These are phyloP conservation scores for Alloscopus bannaensis DNA, from an alignment of 2,888 invertebrate genomes.

Conservation along the genomic window DNA sequence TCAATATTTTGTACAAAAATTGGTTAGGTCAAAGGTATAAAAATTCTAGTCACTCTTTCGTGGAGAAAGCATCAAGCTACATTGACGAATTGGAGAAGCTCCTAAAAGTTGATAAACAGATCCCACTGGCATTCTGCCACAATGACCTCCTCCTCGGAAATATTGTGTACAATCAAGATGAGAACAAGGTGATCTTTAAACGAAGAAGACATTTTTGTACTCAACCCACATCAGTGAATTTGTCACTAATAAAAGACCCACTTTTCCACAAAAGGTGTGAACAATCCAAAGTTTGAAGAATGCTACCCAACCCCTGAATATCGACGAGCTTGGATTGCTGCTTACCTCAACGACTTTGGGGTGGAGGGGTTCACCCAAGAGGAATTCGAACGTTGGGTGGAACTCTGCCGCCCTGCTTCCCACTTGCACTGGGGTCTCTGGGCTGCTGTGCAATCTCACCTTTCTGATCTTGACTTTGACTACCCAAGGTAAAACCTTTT, in stretches of 20 bases:
- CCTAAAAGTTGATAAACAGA: slow-evolving; percentile 79
- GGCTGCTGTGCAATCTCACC: slow-evolving; percentile 91
- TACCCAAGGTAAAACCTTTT: slow-evolving; percentile 83
- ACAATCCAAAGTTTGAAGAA: slow-evolving; percentile 80
- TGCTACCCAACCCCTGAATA: slow-evolving; percentile 88
- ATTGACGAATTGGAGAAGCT: slow-evolving; percentile 81
- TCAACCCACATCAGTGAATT: no score
- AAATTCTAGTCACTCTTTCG: no score
- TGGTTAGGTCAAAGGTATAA: no score
- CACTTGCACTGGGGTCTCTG: slow-evolving; percentile 95
- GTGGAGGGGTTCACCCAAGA: slow-evolving; percentile 22
- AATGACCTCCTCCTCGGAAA: slow-evolving; percentile 97
- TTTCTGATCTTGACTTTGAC: slow-evolving; percentile 93
- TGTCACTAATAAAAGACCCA: no score
- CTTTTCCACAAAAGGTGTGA: no score
- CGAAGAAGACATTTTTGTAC: no score
- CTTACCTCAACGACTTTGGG: slow-evolving; percentile 83
- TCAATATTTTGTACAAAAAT: no score
- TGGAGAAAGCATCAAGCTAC: background rate
- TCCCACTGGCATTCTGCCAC: slow-evolving; percentile 94
- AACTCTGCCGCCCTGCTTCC: slow-evolving; percentile 75
- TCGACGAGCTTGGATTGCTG: slow-evolving; percentile 87
- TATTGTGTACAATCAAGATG: slow-evolving; percentile 85
- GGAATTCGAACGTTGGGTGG: slow-evolving; percentile 63
- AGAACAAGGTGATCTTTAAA: background rate